Base-by-base conservation (phyloP, 2,888 invertebrate species). In the Hedya salicella region DNA sequence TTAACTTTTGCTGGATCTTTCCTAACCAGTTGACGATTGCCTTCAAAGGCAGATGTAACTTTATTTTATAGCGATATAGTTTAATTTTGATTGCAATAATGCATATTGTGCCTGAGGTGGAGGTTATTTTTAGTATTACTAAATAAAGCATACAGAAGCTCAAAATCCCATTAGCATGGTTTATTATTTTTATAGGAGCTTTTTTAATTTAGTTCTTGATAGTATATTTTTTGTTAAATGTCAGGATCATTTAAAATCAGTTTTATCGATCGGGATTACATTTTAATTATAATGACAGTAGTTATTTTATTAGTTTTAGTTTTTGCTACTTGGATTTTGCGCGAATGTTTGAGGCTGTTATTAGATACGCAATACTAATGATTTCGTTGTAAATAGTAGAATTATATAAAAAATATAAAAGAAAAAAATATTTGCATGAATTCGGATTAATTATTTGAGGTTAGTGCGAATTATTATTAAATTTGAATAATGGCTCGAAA, bases 271-370 rank as follows among this genome's bases (percentile, higher is more conserved):
- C n/a, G n/a, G 36, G 11, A n/a, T n/a, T 36, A 36, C 36, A 36
- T 3, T 32, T 30, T 11, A 48, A 32, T 36, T 21, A 8, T 56
- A 21, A n/a, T n/a, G n/a, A n/a, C n/a, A n/a, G 17, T 44, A 21
- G n/a, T 44, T 44, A 39, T 40, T 25, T 14, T 50, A 30, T 17
- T 40, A 56, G 17, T 32, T 57, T 39, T 56, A 62, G 54, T 56
- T 62, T 67, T 67, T 57, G 62, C 61, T 67, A 62, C 56, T 62
- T 17, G 67, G 62, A 52, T 62, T 67, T 67, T 67, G 56, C 44
- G 56, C 62, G 32, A 62, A 14, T 46, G 17, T 25, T 52, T 39
- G 65, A 60, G 66, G 66, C 66, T 66, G 66, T 66, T 54, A 66
- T 48, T 64, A 64, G 32, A 53, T 50, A 49, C 32, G 40, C 40